A percentile compares a stretch with the other conserved stretches of the same genome.
These are phyloP conservation scores for Stichodactyla helianthus DNA, from an alignment of 64 coral and sea anemone species.

Conservation along the genomic window DNA sequence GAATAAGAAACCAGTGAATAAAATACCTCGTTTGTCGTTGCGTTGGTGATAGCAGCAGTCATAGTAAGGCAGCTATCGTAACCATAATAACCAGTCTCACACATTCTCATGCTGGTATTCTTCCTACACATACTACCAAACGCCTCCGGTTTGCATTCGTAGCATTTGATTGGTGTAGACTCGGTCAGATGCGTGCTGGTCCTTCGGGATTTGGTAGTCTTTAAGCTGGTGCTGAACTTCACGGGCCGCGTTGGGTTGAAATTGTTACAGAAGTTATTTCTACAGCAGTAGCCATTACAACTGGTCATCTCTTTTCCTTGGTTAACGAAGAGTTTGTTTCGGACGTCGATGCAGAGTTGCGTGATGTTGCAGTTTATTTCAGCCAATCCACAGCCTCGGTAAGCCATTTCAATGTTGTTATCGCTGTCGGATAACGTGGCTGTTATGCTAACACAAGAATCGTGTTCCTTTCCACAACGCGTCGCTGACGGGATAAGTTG, in stretches of 20 bases:
- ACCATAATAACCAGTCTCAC: background rate
- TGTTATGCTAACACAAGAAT: background rate
- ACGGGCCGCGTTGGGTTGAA: conserved; percentile 12
- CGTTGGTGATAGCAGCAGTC: background rate
- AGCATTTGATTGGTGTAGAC: conserved; percentile 4
- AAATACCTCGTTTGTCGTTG: conserved; percentile 3
- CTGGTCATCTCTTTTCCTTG: background rate
- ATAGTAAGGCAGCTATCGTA: conserved; percentile 17
- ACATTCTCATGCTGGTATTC: background rate
- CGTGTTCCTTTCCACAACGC: background rate
- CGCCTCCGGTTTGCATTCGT: background rate
- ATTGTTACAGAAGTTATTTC: background rate
- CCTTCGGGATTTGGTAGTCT: background rate
- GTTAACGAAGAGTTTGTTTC: conserved; percentile 15
- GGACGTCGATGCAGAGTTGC: background rate
- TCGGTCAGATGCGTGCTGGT: background rate
- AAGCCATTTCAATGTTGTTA: background rate
- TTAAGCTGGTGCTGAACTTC: background rate
- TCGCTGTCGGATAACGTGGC: background rate
- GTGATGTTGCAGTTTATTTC: conserved; percentile 2
- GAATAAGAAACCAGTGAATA: background rate
- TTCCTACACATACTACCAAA: conserved; percentile 4
- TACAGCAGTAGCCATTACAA: conserved; percentile 15
- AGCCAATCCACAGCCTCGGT: conserved; percentile 9
- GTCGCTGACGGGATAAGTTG: background rate